Evolutionary conservation across 2,888 invertebrate genomes (phyloP), one percentile per base, ranked within the genome.

Genomic region (Zaprionus lineosus): DNA sequence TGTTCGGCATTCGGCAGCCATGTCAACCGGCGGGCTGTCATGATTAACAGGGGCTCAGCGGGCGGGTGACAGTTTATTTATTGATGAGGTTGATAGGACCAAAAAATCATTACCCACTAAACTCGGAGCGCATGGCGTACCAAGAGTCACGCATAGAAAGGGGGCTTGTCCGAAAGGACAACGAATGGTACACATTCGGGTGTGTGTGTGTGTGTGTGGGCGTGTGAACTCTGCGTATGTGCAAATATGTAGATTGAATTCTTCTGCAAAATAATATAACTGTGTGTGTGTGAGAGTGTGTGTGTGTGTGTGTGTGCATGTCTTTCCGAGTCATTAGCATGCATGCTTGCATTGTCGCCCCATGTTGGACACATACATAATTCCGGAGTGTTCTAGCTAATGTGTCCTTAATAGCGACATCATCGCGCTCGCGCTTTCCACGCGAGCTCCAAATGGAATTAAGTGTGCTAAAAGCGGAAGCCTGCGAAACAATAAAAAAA

Each of bases 401-500:
- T 81, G 79, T 81, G 79, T 82, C 82, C 82, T 81, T 81, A 81
- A 81, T 81, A 81, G 82, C 79, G 79, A 71, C 79, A 81, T 78
- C 78, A 81, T 74, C 69, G 56, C 61, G 77, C 64, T 65, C 52
- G 58, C 55, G 43, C 52, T 43, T 60, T 58, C 70, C 59, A 67
- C 58, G 60, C 46, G 58, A 52, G 47, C 16, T 52, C 44, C 74
- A 74, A 78, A 81, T 72, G 77, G 78, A 77, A 78, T 78, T 78
- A 78, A 75, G 79, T 81, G 72, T 65, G 61, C 77, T 74, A 75
- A 79, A 78, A 75, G 63, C 78, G 74, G 74, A 82, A 82, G 68
- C 68, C 57, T 52, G 67, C 33, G 16, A 57, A 55, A 63, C 63
- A 68, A 44, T 46, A 70, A 47, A 56, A 57, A 61, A 66, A 61